Evolutionary conservation across 2,113 vertebrate species (phyloP).

Genomic region (Fukomys damarensis): DNA sequence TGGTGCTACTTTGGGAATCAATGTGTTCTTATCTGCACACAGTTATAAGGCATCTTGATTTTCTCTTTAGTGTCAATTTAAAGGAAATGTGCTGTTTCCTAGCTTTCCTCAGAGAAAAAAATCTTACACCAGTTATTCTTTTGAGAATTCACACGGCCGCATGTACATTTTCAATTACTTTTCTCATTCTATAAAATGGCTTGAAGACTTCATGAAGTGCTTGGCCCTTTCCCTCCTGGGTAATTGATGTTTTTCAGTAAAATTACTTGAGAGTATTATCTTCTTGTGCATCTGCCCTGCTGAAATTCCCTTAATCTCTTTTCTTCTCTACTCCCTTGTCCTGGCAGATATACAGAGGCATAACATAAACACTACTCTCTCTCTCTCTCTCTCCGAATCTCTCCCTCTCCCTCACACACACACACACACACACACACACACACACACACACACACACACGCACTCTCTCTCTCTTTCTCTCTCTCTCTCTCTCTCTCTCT

Average conservation of each 20-base stretch:
- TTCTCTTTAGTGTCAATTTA: constrained; percentile 61
- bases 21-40: constrained; percentile 14
- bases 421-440: too few species aligned
- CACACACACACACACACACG: too few species aligned
- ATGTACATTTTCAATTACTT: constrained; percentile 63
- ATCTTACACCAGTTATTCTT: constrained; percentile 29
- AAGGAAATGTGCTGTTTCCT: constrained; percentile 4
- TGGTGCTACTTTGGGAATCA: constrained; percentile 15
- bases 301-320: constrained; percentile 40
- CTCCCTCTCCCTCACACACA: not conserved
- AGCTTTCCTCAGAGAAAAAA: constrained; percentile 43
- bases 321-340: not conserved
- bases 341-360: not conserved
- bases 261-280: constrained; percentile 50
- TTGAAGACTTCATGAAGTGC: constrained; percentile 3
- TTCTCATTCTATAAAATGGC: constrained; percentile 14
- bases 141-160: constrained; percentile 36
- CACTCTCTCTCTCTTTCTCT: not conserved
- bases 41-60: constrained; percentile 50
- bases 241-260: constrained; percentile 50
- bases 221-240: not conserved
- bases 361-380: not conserved
- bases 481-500: not conserved
- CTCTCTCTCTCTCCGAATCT: not conserved
- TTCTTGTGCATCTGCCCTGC: constrained; percentile 35